phyloP scores from a whole-genome alignment of 2,113 vertebrate species.

The Rhodinocichla rosea region DNA sequence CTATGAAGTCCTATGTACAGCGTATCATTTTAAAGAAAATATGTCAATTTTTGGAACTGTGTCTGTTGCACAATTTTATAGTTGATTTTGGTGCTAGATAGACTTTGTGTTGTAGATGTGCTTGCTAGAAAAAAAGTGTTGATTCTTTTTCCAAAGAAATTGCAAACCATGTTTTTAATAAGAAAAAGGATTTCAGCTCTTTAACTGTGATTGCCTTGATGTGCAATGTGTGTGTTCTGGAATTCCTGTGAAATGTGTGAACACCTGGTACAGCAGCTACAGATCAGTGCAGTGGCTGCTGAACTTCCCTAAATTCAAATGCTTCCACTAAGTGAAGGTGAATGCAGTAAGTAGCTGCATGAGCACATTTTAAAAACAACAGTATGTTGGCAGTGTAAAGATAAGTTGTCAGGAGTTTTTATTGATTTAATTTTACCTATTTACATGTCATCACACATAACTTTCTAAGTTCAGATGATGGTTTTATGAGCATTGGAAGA shows the following conservation, averaged over 20 bases:
- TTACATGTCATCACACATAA: rapidly evolving
- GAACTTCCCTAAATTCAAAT: not conserved
- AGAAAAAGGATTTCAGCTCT: not conserved
- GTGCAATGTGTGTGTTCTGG: not conserved
- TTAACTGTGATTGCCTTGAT: not conserved
- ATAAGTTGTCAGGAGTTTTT: not conserved
- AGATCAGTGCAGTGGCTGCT: not conserved
- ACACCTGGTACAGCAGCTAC: not conserved
- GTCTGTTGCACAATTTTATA: not conserved
- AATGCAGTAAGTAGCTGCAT: not conserved
- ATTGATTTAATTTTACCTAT: not conserved
- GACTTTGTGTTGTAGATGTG: not conserved
- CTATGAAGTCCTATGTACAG: not conserved
- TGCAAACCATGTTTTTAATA: rapidly evolving
- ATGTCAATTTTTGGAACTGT: not conserved
- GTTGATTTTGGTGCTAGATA: not conserved
- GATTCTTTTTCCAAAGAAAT: not conserved
- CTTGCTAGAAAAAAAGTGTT: not conserved
- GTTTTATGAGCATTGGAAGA: not conserved
- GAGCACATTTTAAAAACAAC: not conserved
- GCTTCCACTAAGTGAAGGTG: not conserved
- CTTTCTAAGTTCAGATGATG: not conserved
- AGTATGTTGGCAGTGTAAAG: not conserved
- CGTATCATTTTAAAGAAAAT: not conserved
- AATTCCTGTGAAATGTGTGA: not conserved